Evolutionary conservation across 2,113 vertebrate species (phyloP).

Genomic region (Erythrolamprus reginae): DNA sequence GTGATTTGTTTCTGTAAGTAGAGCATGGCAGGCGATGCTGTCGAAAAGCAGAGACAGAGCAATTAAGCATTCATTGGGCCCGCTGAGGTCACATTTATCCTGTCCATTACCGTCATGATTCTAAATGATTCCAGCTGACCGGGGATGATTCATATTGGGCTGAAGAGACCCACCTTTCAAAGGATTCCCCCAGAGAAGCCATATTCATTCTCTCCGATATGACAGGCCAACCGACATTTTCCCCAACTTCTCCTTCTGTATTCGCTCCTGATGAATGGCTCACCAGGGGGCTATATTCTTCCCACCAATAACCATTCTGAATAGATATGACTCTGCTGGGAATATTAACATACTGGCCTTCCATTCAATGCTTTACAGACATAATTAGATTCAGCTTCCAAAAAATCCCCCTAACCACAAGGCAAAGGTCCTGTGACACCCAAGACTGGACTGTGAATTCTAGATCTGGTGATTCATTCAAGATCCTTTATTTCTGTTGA

Average conservation of each 20-base stretch:
- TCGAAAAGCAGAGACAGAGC: neutral
- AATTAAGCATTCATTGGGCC: neutral
- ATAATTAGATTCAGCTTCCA: neutral
- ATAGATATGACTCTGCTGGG: neutral
- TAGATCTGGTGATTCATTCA: neutral
- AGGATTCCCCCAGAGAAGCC: neutral
- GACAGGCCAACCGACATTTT: neutral
- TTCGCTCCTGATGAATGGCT: neutral
- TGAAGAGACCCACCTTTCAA: neutral
- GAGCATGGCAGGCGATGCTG: neutral
- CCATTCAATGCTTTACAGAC: no score
- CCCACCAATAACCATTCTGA: neutral
- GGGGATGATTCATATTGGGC: neutral
- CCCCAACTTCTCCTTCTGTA: neutral
- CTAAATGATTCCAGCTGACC: neutral
- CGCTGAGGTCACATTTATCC: slow-evolving; percentile 7
- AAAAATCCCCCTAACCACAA: neutral
- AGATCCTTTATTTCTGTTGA: neutral
- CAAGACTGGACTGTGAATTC: neutral
- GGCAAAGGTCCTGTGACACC: neutral
- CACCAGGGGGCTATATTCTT: neutral
- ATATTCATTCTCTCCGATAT: neutral
- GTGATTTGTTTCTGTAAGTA: slow-evolving; percentile 1
- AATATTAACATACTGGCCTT: neutral
- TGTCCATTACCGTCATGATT: neutral